Evolutionary conservation across 2,113 vertebrate species (phyloP).

Genomic region (Microcebus murinus): DNA sequence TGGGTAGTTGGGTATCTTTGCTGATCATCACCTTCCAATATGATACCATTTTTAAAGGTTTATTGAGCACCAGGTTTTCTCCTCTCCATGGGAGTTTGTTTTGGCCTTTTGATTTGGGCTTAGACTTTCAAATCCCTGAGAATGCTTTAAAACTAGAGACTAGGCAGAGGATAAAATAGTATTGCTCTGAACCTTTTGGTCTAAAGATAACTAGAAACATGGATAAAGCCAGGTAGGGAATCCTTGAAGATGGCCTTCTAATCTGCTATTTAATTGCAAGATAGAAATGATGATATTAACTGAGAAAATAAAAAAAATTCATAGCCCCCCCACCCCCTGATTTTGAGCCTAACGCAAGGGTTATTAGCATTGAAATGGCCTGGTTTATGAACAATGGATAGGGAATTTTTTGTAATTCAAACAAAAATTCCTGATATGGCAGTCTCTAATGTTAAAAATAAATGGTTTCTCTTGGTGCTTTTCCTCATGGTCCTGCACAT

Average conservation of each 20-base stretch:
- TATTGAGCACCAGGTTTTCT: neutral
- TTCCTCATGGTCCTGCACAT: neutral
- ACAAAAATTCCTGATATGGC: neutral
- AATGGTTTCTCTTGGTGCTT: neutral
- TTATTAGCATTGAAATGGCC: neutral
- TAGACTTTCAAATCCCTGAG: slow-evolving; percentile 6
- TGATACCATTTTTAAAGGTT: neutral
- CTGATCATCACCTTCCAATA: neutral
- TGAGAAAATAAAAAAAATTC: slow-evolving; percentile 8
- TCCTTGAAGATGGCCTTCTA: neutral
- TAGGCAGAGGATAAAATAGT: neutral
- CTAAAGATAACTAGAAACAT: neutral
- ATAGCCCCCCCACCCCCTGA: neutral
- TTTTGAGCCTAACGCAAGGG: neutral
- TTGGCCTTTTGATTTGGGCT: slow-evolving; percentile 12
- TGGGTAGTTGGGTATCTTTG: neutral
- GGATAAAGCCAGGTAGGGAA: neutral
- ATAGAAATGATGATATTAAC: neutral
- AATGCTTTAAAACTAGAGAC: slow-evolving; percentile 1
- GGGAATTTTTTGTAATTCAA: slow-evolving; percentile 1
- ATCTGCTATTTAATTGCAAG: neutral
- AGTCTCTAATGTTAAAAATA: neutral
- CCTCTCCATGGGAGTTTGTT: neutral
- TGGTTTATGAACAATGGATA: neutral
- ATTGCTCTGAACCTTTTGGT: slow-evolving; percentile 10